Conservation (phyloP, 2,888 invertebrate species). For the Philhelius pedissequus region DNA sequence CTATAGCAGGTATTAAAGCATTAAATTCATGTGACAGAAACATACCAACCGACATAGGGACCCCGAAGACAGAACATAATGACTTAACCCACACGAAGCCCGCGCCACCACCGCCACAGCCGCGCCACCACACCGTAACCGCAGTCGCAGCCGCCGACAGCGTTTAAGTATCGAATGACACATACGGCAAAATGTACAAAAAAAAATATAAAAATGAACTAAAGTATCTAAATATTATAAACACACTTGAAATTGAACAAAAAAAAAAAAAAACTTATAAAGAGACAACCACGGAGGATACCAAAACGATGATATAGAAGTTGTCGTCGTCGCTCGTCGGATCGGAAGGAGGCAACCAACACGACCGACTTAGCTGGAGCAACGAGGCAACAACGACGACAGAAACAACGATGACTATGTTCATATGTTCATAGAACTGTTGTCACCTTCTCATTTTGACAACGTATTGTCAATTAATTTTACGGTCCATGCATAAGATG, state of each 20-base stretch:
- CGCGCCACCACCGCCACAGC: constrained; percentile 39
- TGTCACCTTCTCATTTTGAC: constrained; percentile 67
- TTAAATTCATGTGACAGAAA: constrained; percentile 77
- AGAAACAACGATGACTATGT: constrained; percentile 61
- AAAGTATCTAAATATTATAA: constrained; percentile 53
- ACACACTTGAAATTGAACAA: constrained; percentile 39
- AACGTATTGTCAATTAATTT: constrained; percentile 68
- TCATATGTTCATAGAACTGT: constrained; percentile 66
- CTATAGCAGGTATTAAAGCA: constrained; percentile 77
- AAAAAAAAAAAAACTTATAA: constrained; percentile 14
- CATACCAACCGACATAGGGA: constrained; percentile 64
- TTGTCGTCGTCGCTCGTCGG: background rate
- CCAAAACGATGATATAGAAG: constrained; percentile 32
- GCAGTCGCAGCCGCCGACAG: constrained; percentile 48
- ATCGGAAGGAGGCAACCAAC: background rate
- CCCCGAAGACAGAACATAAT: constrained; percentile 65
- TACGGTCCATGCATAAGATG: constrained; percentile 60
- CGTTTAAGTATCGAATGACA: constrained; percentile 66
- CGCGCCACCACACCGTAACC: constrained; percentile 34
- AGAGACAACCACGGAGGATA: constrained; percentile 43
- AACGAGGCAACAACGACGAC: constrained; percentile 10
- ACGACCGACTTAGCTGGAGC: constrained; percentile 2
- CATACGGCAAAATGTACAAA: constrained; percentile 25
- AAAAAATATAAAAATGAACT: constrained; percentile 4
- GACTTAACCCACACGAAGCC: constrained; percentile 69